These are phyloP conservation scores for Siniperca knerii DNA, from an alignment of 2,113 vertebrate genomes.

Conservation along the genomic window DNA sequence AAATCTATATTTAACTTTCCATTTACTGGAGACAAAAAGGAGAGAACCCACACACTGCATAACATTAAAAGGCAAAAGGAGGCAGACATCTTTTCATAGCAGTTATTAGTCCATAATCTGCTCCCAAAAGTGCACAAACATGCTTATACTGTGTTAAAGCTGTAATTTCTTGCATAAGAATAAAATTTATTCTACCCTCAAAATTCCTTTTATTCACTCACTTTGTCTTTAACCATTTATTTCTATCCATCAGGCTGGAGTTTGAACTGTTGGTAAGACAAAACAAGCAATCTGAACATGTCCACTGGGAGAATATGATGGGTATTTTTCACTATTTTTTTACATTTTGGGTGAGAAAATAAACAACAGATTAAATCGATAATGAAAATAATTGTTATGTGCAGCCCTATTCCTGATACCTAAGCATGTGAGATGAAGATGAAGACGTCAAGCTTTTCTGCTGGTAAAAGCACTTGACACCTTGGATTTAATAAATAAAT, in stretches of 20 bases:
- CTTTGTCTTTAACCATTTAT: background rate
- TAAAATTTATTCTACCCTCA: background rate
- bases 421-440: background rate
- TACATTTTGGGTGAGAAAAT: background rate
- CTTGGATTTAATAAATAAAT: slow-evolving; percentile 4
- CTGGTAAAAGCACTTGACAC: background rate
- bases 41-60: slow-evolving; percentile 40
- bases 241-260: background rate
- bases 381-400: background rate
- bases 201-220: background rate
- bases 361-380: background rate
- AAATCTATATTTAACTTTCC: slow-evolving; percentile 72
- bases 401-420: background rate
- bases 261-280: background rate
- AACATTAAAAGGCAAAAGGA: slow-evolving; percentile 36
- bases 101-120: slow-evolving; percentile 11
- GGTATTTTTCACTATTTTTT: background rate
- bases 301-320: background rate
- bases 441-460: background rate
- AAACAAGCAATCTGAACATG: background rate
- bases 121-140: background rate
- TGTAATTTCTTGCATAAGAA: background rate
- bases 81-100: slow-evolving; percentile 28
- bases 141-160: background rate
- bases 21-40: slow-evolving; percentile 59